phyloP scores from a whole-genome alignment of 2,888 invertebrate genomes.

The Ectemnius continuus region DNA sequence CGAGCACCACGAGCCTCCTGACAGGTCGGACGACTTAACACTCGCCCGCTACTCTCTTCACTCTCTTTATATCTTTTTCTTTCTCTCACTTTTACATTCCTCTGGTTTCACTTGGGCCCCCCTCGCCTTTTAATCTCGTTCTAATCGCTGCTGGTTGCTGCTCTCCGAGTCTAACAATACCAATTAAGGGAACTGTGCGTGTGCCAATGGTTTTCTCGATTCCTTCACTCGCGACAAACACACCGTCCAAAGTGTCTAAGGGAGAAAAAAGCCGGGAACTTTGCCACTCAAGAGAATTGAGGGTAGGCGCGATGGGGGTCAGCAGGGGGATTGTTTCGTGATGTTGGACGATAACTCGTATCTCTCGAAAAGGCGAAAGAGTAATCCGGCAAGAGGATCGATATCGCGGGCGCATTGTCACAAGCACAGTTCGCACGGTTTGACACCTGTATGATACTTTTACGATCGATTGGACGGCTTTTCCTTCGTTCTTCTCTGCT shows the following conservation, averaged over 20 bases:
- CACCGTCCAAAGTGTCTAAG: constrained; percentile 28
- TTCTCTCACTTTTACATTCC: constrained; percentile 15
- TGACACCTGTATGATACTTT: constrained; percentile 56
- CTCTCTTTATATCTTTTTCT: constrained; percentile 38
- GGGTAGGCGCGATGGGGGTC: too few relatives aligned
- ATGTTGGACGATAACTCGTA: background rate
- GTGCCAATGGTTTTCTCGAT: constrained; percentile 64
- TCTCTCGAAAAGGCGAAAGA: constrained; percentile 26
- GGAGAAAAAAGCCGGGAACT: too few relatives aligned
- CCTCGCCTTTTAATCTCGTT: constrained; percentile 36
- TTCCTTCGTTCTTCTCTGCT: constrained; percentile 56
- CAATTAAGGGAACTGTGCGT: constrained; percentile 72
- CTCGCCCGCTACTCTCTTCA: constrained; percentile 32
- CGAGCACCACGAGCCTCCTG: constrained; percentile 47
- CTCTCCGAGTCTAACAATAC: constrained; percentile 47
- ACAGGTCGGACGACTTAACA: constrained; percentile 43
- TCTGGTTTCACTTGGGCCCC: constrained; percentile 42
- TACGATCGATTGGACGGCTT: constrained; percentile 54
- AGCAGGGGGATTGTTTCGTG: background rate
- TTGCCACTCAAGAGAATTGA: too few relatives aligned
- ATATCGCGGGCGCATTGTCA: constrained; percentile 59
- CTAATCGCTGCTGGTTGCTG: constrained; percentile 53
- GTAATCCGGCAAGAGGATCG: constrained; percentile 8
- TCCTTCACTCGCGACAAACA: too few relatives aligned
- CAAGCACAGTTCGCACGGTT: constrained; percentile 74